Evolutionary conservation across 2,888 invertebrate species (phyloP).

Genomic region (Andrena bucephala): DNA sequence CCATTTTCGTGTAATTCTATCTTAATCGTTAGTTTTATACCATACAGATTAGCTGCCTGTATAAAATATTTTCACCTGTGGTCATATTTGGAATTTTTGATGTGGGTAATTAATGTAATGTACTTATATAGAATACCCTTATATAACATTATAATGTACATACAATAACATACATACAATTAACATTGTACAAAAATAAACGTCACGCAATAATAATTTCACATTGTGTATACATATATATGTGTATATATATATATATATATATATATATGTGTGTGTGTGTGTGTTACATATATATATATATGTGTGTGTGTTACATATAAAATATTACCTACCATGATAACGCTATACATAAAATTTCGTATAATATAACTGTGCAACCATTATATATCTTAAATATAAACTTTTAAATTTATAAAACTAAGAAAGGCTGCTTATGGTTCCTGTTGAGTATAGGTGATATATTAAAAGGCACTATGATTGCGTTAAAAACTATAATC

Average conservation of each 20-base stretch:
- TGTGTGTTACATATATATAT: too few relatives aligned
- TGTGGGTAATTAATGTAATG: not conserved
- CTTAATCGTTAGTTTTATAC: conserved; percentile 9
- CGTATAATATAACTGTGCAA: conserved; percentile 18
- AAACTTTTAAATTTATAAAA: conserved; percentile 6
- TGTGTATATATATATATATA: not conserved
- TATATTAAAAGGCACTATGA: conserved; percentile 40
- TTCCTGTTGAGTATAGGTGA: not conserved
- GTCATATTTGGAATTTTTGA: conserved; percentile 5
- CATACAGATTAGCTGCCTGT: conserved; percentile 17
- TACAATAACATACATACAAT: conserved; percentile 3
- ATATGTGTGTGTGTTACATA: too few relatives aligned
- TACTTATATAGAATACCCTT: conserved; percentile 19
- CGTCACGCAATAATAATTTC: conserved; percentile 14
- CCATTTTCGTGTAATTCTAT: conserved; percentile 12
- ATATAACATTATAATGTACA: conserved; percentile 13
- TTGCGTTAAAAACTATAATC: conserved; percentile 4
- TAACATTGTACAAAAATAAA: conserved; percentile 42
- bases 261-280: too few relatives aligned
- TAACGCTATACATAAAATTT: conserved; percentile 16
- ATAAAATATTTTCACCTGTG: conserved; percentile 17
- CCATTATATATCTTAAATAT: conserved; percentile 12
- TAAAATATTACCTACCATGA: not conserved
- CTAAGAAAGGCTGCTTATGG: not conserved
- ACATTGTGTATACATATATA: conserved; percentile 6